Conservation (phyloP, 2,797 vertebrate genomes). For the Chiloscyllium punctatum region DNA sequence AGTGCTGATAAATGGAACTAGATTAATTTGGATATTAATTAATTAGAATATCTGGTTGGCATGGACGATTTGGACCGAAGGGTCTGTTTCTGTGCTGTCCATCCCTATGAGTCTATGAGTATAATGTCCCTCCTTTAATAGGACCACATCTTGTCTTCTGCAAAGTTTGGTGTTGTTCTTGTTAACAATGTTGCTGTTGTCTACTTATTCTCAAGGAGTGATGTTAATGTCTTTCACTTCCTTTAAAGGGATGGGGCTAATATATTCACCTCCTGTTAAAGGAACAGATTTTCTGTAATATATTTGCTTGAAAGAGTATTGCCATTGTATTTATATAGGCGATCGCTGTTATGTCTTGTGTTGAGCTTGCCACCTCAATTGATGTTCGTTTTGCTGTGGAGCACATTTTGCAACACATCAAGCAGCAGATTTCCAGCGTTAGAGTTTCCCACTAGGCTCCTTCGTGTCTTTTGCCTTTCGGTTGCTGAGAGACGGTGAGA, state of each 20-base stretch:
- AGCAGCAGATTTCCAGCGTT: neutral
- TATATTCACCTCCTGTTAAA: neutral
- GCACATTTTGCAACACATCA: neutral
- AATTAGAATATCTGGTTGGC: too few relatives aligned
- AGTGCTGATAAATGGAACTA: too few relatives aligned
- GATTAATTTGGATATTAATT: too few relatives aligned
- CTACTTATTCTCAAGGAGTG: neutral
- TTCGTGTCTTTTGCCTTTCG: neutral
- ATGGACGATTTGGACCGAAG: too few relatives aligned
- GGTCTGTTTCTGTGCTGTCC: too few relatives aligned
- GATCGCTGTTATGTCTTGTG: neutral
- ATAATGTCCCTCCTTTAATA: too few relatives aligned
- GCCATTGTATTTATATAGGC: neutral
- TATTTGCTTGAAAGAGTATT: neutral
- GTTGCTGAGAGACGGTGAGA: neutral
- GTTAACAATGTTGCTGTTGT: too few relatives aligned
- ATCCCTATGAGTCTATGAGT: too few relatives aligned
- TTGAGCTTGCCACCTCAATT: neutral
- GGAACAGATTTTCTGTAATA: neutral
- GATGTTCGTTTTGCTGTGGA: neutral
- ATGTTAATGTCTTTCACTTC: neutral
- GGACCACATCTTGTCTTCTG: neutral
- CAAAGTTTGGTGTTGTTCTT: neutral
- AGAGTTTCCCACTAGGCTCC: neutral
- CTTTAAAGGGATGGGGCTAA: neutral